Base-by-base conservation (phyloP, 1,140 invertebrate genomes). In the Dendrolimus kikuchii region DNA sequence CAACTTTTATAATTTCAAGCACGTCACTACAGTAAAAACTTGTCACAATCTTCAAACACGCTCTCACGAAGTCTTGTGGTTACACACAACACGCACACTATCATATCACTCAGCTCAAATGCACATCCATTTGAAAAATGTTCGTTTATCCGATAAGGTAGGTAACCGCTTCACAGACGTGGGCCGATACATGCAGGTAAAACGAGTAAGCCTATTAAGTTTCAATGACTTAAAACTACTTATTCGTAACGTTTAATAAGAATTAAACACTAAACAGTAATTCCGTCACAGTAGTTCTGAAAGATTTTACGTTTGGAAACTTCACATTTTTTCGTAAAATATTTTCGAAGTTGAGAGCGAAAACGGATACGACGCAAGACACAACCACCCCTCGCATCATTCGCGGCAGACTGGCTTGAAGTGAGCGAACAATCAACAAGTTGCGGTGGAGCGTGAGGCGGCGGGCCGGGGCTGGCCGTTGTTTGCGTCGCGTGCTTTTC, bases 101-200 rank as follows among this genome's bases (percentile, higher is more conserved):
- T 81, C 82, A 82, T 82, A 81, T 81, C 82, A 82, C 82, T 77
- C 54, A 74, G 76, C 70, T 72, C 68, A 73, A 84, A 82, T 74
- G 71, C 81, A 84, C 81, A 83, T 83, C 81, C 81, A 86, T 86
- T 84, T 84, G 77, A 84, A 86, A 86, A 83, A 81, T 81, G 74
- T 86, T 76, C 83, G 83, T 86, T 86, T 83, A 78, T 86, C 77
- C 78, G 69, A 86, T 81, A 81, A 73, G 56, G 60, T 58, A 83
- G 79, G 77, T 83, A 77, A 81, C 82, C 81, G 79, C 77, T 71
- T 79, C 72, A 73, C 77, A 74, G 65, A 78, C 79, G 79, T 81
- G 78, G 81, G 80, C 77, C 77, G 77, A 77, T 71, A 74, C 76
- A 80, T 78, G 79, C 78, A 86, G 81, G 82, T 86, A 86, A 78